phyloP scores from a whole-genome alignment of 2,888 invertebrate species.

The Drosophila gaucha region DNA sequence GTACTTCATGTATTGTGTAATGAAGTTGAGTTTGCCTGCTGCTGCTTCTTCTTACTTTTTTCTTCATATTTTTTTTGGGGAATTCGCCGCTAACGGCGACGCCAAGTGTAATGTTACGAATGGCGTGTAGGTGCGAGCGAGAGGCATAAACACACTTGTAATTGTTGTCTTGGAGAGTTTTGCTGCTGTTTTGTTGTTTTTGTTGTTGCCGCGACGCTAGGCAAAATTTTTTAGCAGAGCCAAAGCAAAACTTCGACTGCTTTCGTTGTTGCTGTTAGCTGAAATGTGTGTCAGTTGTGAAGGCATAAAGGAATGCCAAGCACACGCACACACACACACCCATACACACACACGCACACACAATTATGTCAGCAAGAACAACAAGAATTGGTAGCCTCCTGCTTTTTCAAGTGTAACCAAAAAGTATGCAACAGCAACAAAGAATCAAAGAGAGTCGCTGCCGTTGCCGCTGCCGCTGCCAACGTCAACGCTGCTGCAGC shows the following conservation, averaged over 20 bases:
- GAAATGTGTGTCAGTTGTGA: slow-evolving; percentile 65
- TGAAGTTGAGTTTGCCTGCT: slow-evolving; percentile 63
- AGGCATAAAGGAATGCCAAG: slow-evolving; percentile 22
- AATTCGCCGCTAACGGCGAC: slow-evolving; percentile 17
- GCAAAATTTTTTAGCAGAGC: slow-evolving; percentile 14
- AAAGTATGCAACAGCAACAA: slow-evolving; percentile 43
- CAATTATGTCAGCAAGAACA: slow-evolving; percentile 58
- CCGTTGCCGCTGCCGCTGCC: slow-evolving; percentile 7
- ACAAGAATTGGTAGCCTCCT: slow-evolving; percentile 48
- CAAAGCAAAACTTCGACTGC: slow-evolving; percentile 37
- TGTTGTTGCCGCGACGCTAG: slow-evolving; percentile 13
- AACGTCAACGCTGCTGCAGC: not conserved
- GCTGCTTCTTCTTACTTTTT: slow-evolving; percentile 21
- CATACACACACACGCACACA: slow-evolving; percentile 2
- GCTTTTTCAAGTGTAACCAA: slow-evolving; percentile 59
- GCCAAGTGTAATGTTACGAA: slow-evolving; percentile 29
- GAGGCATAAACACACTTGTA: slow-evolving; percentile 65
- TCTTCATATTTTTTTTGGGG: slow-evolving; percentile 10
- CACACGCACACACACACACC: not conserved
- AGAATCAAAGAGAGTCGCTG: slow-evolving; percentile 23
- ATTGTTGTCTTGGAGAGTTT: slow-evolving; percentile 54
- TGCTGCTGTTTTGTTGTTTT: not conserved
- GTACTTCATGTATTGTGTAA: slow-evolving; percentile 76
- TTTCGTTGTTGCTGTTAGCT: slow-evolving; percentile 10
- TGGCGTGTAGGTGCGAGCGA: slow-evolving; percentile 14